These are phyloP conservation scores for Pterostichus madidus DNA, from an alignment of 2,888 invertebrate genomes.

Conservation along the genomic window DNA sequence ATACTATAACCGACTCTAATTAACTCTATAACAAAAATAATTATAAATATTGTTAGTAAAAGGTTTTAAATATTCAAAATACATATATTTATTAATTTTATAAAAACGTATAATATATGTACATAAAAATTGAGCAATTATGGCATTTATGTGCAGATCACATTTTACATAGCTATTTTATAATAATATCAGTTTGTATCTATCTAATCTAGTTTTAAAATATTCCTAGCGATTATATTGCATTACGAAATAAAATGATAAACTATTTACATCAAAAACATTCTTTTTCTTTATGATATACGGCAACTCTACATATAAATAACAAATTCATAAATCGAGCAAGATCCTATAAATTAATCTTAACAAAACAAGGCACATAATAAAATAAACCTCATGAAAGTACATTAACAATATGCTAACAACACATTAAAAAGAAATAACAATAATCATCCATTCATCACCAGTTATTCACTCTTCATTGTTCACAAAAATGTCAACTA, in stretches of 20 bases:
- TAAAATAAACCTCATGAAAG: neutral
- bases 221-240: neutral
- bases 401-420: neutral
- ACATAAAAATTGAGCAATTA: conserved; percentile 61
- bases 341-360: neutral
- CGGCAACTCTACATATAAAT: conserved; percentile 1
- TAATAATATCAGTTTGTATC: conserved; percentile 53
- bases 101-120: conserved; percentile 32
- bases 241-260: conserved; percentile 15
- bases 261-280: conserved; percentile 27
- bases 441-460: neutral
- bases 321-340: conserved; percentile 52
- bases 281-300: conserved; percentile 12
- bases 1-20: too few relatives aligned
- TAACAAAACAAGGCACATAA: neutral
- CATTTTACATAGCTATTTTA: conserved; percentile 36
- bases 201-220: neutral
- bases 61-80: neutral
- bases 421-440: neutral
- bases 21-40: neutral
- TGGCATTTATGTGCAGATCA: conserved; percentile 56
- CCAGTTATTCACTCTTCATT: neutral
- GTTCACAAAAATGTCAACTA: conserved; percentile 8
- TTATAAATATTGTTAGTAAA: neutral
- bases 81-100: conserved; percentile 30